Conservation (phyloP, 1,140 invertebrate genomes). For the Drosophila tropicalis region DNA sequence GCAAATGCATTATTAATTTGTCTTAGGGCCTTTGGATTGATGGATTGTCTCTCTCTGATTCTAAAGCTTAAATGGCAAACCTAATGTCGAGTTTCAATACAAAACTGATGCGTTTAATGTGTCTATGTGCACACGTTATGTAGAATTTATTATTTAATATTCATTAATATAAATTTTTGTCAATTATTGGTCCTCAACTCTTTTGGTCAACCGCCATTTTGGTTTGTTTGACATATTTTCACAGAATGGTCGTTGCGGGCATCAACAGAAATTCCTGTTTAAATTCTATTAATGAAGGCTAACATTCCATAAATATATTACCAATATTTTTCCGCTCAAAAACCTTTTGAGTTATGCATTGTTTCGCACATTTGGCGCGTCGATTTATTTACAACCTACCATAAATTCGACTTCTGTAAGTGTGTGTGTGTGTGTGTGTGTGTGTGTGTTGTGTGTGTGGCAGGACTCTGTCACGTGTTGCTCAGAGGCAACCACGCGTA, state of each 20-base stretch:
- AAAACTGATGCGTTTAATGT: not conserved
- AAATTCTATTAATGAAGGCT: conserved; percentile 58
- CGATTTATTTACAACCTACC: conserved; percentile 74
- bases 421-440: conserved; percentile 22
- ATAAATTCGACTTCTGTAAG: conserved; percentile 57
- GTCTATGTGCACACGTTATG: not conserved
- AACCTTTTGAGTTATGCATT: conserved; percentile 70
- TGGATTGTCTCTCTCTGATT: conserved; percentile 2
- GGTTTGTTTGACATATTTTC: conserved; percentile 23
- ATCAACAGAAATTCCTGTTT: conserved; percentile 38
- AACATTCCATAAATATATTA: conserved; percentile 45
- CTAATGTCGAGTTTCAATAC: not conserved
- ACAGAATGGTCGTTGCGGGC: not conserved
- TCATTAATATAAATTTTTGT: not conserved
- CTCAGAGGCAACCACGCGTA: conserved; percentile 43
- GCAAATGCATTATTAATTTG: conserved; percentile 57
- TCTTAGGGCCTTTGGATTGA: conserved; percentile 26
- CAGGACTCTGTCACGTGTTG: conserved; percentile 74
- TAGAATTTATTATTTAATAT: not conserved
- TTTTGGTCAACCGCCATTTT: conserved; percentile 25
- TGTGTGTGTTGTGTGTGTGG: conserved; percentile 42
- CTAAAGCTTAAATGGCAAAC: not conserved
- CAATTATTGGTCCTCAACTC: not conserved
- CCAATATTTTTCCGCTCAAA: conserved; percentile 25
- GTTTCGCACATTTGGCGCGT: conserved; percentile 77